These are phyloP conservation scores for Sebastes melanostomus DNA, from an alignment of 2,797 vertebrate species.

Conservation along the genomic window DNA sequence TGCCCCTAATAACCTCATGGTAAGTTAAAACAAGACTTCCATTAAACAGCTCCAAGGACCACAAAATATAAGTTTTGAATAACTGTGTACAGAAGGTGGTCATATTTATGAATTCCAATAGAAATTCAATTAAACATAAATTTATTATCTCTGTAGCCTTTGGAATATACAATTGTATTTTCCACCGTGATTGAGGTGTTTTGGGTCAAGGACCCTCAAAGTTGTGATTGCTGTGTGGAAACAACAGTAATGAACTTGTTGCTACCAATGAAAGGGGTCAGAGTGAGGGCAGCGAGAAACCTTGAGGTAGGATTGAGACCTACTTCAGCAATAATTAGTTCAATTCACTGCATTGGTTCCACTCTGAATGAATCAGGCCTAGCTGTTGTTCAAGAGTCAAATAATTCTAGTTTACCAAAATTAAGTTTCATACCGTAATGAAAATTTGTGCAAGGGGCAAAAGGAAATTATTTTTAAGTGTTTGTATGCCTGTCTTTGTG, in stretches of 20 bases:
- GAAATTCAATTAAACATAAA: slow-evolving; percentile 50
- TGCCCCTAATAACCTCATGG: slow-evolving; percentile 97
- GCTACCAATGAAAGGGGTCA: slow-evolving; percentile 46
- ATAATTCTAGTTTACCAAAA: slow-evolving; percentile 41
- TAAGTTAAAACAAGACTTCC: slow-evolving; percentile 78
- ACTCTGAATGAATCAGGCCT: slow-evolving; percentile 35
- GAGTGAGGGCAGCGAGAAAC: slow-evolving; percentile 42
- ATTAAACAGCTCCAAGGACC: slow-evolving; percentile 50
- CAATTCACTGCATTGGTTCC: slow-evolving; percentile 37
- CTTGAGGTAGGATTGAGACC: slow-evolving; percentile 64
- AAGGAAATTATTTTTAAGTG: slow-evolving; percentile 11
- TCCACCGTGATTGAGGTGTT: slow-evolving; percentile 47
- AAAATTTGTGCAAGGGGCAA: slow-evolving; percentile 35
- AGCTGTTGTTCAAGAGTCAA: slow-evolving; percentile 42
- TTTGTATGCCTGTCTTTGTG: background rate
- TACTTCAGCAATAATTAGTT: slow-evolving; percentile 61
- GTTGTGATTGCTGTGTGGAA: slow-evolving; percentile 29
- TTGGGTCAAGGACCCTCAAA: slow-evolving; percentile 61
- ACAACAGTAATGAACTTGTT: slow-evolving; percentile 59
- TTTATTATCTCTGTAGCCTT: slow-evolving; percentile 42
- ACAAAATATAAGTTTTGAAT: slow-evolving; percentile 44
- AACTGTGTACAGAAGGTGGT: slow-evolving; percentile 36
- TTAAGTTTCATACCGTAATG: slow-evolving; percentile 28
- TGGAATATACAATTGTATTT: slow-evolving; percentile 47
- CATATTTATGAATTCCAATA: slow-evolving; percentile 42